These are phyloP conservation scores for Thyatira batis DNA, from an alignment of 2,888 invertebrate species.

Conservation along the genomic window DNA sequence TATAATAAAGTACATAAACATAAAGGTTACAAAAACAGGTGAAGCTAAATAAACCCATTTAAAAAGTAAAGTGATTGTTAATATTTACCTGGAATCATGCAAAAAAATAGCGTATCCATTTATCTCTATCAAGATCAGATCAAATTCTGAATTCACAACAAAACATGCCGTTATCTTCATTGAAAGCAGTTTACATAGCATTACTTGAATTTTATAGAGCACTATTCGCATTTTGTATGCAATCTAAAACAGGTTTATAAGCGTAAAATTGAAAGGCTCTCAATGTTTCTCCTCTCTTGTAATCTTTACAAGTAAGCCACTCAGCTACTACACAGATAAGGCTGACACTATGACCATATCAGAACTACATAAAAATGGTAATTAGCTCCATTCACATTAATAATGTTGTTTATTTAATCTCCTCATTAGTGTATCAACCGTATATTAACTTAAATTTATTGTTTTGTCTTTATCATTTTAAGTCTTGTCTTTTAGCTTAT, in stretches of 20 bases:
- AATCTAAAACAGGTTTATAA: background rate
- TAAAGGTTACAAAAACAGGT: too few species aligned
- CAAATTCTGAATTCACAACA: background rate
- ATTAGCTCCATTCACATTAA: conserved; percentile 25
- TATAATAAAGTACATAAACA: too few species aligned
- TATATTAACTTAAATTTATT: background rate
- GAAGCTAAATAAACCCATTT: too few species aligned
- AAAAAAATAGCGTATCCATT: background rate
- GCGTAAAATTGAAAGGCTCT: background rate
- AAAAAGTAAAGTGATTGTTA: conserved; percentile 9
- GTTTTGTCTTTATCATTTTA: background rate
- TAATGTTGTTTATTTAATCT: conserved; percentile 29
- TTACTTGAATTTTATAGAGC: background rate
- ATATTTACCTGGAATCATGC: background rate
- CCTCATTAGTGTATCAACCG: conserved; percentile 23
- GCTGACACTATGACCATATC: conserved; percentile 20
- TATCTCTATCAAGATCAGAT: background rate
- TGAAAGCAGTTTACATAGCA: background rate
- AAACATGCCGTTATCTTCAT: background rate
- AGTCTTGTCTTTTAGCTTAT: background rate
- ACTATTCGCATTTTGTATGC: background rate
- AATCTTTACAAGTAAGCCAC: conserved; percentile 27
- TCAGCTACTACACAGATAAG: conserved; percentile 16
- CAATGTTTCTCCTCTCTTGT: conserved; percentile 19
- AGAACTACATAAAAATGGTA: conserved; percentile 31